Evolutionary conservation across 2,888 invertebrate species (phyloP), one percentile per base, ranked within the genome.

Genomic region (Andrena hattorfiana): DNA sequence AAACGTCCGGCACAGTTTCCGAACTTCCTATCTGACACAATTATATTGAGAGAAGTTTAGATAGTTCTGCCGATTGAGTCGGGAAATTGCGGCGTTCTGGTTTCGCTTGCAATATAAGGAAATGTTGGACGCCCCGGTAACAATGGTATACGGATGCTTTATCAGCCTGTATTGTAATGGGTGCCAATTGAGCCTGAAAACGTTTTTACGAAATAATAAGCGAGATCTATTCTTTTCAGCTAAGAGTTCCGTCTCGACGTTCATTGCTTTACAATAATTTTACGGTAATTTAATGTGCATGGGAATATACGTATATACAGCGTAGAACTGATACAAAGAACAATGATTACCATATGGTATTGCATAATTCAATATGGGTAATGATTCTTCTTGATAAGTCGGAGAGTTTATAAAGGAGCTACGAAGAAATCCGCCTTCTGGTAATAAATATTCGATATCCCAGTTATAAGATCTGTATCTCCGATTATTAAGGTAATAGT

Each of bases 11-110:
- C 81, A 81, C 71, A 81, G 76, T 81, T 83, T 63, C 49, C 70
- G 76, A 81, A 82, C 76, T 81, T 72, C 63, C 82, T 72, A 82
- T 83, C 82, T 81, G 82, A 72, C 82, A 81, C 71, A 82, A 81
- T 83, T 83, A 81, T 81, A 82, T 77, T 35, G 71, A 62, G 76
- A 64, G 81, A 82, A 83, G 82, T 83, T 83, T 42, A 76, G 76
- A 81, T 82, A 81, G 82, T 77, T 83, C 51, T 77, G 63, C 32
- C 48, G 32, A 32, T 4, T 60, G 77, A 68, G 60, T 83, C 82
- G 76, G 71, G 71, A 77, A 83, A 82, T 77, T 68, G 68, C 76
- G 13, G 63, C 63, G 82, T 42, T 77, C 82, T 71, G 76, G 75
- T 83, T 83, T 77, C 77, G 82, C 68, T 81, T 54, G 68, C 71